Evolutionary conservation across 2,113 vertebrate genomes (phyloP).

Genomic region (Oncorhynchus tshawytscha): DNA sequence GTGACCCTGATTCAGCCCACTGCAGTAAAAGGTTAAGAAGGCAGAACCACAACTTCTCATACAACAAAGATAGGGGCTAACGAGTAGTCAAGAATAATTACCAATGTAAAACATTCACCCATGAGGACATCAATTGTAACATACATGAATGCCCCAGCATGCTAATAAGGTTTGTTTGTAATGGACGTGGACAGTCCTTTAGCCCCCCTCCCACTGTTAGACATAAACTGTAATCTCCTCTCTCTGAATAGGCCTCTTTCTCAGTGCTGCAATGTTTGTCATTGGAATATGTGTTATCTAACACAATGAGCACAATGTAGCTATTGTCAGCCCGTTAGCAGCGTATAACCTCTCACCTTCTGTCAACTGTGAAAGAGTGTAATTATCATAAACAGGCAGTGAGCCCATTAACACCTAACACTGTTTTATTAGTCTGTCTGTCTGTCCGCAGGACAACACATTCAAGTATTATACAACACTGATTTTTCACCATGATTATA

Average conservation of each 20-base stretch:
- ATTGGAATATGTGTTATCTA: constrained; percentile 22
- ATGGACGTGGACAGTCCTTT: not conserved
- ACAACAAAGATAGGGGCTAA: no score
- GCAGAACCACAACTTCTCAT: no score
- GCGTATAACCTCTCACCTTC: constrained; percentile 44
- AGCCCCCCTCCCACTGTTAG: not conserved
- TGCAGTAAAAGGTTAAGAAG: no score
- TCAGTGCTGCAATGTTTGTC: constrained; percentile 11
- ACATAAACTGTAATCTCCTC: not conserved
- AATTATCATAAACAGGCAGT: constrained; percentile 52
- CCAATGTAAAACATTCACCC: no score
- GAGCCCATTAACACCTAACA: constrained; percentile 34
- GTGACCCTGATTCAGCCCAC: no score
- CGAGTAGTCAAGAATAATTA: no score
- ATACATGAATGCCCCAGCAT: no score
- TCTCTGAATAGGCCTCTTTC: not conserved
- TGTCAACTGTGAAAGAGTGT: constrained; percentile 41
- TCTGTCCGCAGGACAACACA: no score
- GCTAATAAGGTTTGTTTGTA: no score
- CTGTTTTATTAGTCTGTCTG: not conserved
- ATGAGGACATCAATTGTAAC: no score
- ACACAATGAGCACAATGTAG: constrained; percentile 21
- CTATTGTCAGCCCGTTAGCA: constrained; percentile 48
- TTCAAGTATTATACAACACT: no score
- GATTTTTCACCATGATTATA: no score